Evolutionary conservation across 2,797 vertebrate genomes (phyloP).

Genomic region (Pelobates cultripes): DNA sequence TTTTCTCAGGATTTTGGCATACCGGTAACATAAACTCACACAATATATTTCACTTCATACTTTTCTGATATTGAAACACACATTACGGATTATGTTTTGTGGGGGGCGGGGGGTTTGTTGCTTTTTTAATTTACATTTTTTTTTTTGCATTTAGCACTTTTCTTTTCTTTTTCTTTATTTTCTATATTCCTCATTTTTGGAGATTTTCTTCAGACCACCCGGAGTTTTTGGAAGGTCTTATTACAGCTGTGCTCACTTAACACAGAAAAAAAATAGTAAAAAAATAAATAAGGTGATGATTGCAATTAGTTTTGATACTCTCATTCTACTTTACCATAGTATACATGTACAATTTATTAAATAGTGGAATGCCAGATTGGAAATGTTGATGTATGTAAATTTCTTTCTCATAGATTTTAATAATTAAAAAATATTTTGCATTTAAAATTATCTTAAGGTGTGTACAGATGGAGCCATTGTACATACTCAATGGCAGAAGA

Average conservation of each 20-base stretch:
- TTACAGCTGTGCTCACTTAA: constrained; percentile 40
- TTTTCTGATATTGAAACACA: neutral
- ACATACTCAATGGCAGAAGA: too few relatives aligned
- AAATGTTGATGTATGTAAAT: too few relatives aligned
- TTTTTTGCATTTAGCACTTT: neutral
- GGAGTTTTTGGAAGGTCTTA: constrained; percentile 22
- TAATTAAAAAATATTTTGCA: too few relatives aligned
- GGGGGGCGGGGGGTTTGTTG: too few relatives aligned
- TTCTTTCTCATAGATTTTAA: too few relatives aligned
- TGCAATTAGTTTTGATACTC: constrained; percentile 20
- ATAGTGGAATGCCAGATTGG: too few relatives aligned
- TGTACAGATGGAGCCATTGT: too few relatives aligned
- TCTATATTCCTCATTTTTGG: constrained; percentile 4
- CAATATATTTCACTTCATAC: neutral
- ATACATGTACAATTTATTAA: too few relatives aligned
- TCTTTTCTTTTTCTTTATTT: constrained; percentile 8
- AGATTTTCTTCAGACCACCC: constrained; percentile 27
- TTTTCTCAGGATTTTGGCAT: constrained; percentile 40
- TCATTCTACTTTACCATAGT: too few relatives aligned
- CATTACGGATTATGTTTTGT: too few relatives aligned
- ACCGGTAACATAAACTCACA: constrained; percentile 35
- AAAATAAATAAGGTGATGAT: constrained; percentile 42
- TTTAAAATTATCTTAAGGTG: too few relatives aligned
- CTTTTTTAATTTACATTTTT: neutral
- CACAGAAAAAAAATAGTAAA: neutral